Evolutionary conservation across 2,113 vertebrate genomes (phyloP), one percentile per base, ranked within the genome.

Genomic region (Lota lota): DNA sequence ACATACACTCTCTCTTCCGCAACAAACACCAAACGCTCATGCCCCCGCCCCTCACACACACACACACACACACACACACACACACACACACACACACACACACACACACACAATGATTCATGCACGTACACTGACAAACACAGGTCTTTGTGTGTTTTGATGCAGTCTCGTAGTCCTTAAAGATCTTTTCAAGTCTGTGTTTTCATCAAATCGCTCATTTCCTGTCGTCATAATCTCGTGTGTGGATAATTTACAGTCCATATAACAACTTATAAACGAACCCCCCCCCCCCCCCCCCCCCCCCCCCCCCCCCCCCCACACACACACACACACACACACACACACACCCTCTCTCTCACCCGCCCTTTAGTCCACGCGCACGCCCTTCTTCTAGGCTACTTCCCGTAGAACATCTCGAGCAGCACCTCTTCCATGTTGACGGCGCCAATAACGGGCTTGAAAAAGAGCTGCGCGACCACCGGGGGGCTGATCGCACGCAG

Each of bases 381-480:
- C 18, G 12, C 12, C 12, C 1, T 53, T 17, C 12, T 24, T 17
- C 22, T 12, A 50, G 20, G 61, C 83, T 94, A 92, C 81, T 96
- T 96, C 56, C 93, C 93, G 85, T 96, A 98, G 85, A 98, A 95
- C 96, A 98, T 98, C 87, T 98, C 96, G 88, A 98, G 91, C 70
- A 99, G 92, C 88, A 98, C 95, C 78, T 97, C 96, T 86, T 98
- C 97, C 92, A 99, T 98, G 90, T 94, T 95, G 69, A 98, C 95
- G 3, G 89, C 75, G 70, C 97, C 97, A 73, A 97, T 98, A 85
- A 97, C 92, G 33, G 96, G 95, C 77, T 93, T 96, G 87, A 99
- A 97, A 92, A 99, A 98, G 20, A 99, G 94, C 87, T 98, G 95
- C 0, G 93, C 92, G 73, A 99, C 90, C 77, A 93, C 93, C 63